Evolutionary conservation across 2,888 invertebrate species (phyloP).

Genomic region (Dendrolimus houi): DNA sequence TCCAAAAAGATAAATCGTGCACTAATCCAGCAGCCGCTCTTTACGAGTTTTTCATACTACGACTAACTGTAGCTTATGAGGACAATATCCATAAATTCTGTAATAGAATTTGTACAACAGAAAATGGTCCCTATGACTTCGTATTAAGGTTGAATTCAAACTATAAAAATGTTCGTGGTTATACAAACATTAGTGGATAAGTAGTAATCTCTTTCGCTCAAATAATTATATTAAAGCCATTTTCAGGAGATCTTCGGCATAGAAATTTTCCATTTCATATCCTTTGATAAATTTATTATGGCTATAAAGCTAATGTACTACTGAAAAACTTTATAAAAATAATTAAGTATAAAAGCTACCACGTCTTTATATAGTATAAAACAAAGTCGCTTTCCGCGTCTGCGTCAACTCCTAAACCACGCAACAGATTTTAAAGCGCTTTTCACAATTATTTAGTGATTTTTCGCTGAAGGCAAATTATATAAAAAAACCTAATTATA

Average conservation of each 20-base stretch:
- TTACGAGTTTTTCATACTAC: background rate
- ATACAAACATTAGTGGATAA: background rate
- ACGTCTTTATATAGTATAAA: too few species aligned
- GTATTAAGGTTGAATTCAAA: background rate
- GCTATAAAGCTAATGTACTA: background rate
- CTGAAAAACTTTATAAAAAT: too few species aligned
- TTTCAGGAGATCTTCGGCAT: background rate
- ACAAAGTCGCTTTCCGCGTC: too few species aligned
- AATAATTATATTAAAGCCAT: background rate
- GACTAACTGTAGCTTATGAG: background rate
- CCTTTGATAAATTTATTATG: background rate
- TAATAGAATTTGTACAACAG: background rate
- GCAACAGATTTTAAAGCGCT: too few species aligned
- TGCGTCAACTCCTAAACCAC: too few species aligned
- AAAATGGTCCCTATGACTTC: background rate
- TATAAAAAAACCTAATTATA: too few species aligned
- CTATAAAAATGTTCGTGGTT: background rate
- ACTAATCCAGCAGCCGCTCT: background rate
- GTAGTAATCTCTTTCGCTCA: background rate
- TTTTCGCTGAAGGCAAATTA: too few species aligned
- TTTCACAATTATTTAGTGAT: too few species aligned
- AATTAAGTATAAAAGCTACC: too few species aligned
- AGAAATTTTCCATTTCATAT: background rate
- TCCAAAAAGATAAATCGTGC: background rate
- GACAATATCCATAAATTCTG: background rate